Evolutionary conservation across 2,113 vertebrate genomes (phyloP).

Genomic region (Gasterosteus nipponicus): DNA sequence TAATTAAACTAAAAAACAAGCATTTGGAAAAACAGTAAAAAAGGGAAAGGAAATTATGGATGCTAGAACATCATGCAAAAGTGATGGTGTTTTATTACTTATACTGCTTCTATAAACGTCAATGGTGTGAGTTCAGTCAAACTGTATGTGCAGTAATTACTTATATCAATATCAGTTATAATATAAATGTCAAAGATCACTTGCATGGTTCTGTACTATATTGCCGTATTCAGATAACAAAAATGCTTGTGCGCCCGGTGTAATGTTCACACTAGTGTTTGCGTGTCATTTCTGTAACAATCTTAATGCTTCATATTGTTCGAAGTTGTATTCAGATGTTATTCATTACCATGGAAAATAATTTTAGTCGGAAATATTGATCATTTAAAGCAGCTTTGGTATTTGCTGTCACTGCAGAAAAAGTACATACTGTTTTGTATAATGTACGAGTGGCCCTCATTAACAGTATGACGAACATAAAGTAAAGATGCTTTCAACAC

Average conservation of each 20-base stretch:
- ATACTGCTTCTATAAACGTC: neutral
- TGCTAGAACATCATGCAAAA: neutral
- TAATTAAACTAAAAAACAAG: neutral
- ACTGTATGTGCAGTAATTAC: neutral
- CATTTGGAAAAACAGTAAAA: neutral
- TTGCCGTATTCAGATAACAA: neutral
- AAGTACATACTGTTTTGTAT: neutral
- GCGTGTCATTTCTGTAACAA: conserved; percentile 1
- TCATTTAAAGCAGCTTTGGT: too few species aligned
- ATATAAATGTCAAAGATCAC: neutral
- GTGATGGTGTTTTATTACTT: conserved; percentile 5
- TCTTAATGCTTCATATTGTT: conserved; percentile 4
- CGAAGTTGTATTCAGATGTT: neutral
- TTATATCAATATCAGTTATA: neutral
- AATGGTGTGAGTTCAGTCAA: neutral
- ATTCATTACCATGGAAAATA: neutral
- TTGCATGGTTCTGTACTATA: neutral
- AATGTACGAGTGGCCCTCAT: neutral
- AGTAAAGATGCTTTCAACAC: neutral
- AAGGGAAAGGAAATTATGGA: neutral
- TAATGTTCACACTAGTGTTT: neutral
- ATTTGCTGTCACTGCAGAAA: neutral
- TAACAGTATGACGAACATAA: neutral
- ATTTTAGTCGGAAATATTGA: neutral
- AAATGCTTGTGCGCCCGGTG: neutral